Evolutionary conservation across 2,888 invertebrate species (phyloP), one percentile per base, ranked within the genome.

Genomic region (Drosophila paranaensis): DNA sequence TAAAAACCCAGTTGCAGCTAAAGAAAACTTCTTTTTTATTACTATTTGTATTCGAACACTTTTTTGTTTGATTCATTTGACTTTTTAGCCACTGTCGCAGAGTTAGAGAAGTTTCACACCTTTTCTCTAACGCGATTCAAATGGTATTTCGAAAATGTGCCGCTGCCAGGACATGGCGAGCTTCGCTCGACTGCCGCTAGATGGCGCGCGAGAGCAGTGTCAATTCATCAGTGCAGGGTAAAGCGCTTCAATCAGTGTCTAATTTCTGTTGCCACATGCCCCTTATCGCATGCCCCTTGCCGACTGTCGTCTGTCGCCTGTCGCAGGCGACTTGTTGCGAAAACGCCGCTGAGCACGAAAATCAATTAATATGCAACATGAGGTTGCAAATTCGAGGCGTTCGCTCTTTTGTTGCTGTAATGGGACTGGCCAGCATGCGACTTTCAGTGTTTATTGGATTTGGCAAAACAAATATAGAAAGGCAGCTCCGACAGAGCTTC

Each of bases 351-450:
- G 84, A 68, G 79, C 80, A 83, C 82, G 77, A 79, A 88, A 90
- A 86, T 90, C 89, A 88, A 89, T 89, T 89, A 90, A 80, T 60
- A 67, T 79, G 63, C 78, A 86, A 79, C 56, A 56, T 90, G 90
- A 89, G 78, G 63, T 77, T 76, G 90, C 89, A 79, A 71, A 53
- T 71, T 77, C 76, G 64, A 48, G 37, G 68, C 74, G 46, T 63
- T 72, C 8, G 60, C 60, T 33, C 37, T 55, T 63, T 43, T 16
- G 71, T 43, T 16, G 71, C 60, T 48, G 77, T 77, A 69, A 81
- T 71, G 74, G 72, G 72, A 79, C 72, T 68, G 61, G 75, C 67
- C 76, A 84, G 68, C 74, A 72, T 73, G 81, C 74, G 79, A 73
- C 77, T 63, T 69, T 55, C 64, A 65, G 58, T 87, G 82, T 79